Evolutionary conservation across 2,888 invertebrate species (phyloP), one percentile per base, ranked within the genome.

Genomic region (Dryobota labecula): DNA sequence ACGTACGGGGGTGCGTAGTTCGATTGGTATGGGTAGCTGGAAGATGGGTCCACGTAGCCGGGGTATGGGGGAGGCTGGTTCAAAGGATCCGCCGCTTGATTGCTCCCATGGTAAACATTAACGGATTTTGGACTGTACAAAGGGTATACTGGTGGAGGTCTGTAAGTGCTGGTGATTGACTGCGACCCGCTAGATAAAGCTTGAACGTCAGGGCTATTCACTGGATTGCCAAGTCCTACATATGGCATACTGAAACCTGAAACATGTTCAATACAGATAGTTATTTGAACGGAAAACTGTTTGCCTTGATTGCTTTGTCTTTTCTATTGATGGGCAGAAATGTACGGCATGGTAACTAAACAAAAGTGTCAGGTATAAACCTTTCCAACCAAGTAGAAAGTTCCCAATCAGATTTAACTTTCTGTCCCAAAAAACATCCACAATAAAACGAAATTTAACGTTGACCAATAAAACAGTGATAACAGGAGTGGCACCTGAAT

Each of bases 401-500:
- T 64, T 56, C 30, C 24, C 18, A 45, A 63, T 7, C 51, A 62
- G 24, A 69, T 56, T 70, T 53, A 54, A 41, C 47, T n/a, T 61
- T 51, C 15, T 57, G 27, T 67, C n/a, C 47, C 24, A 36, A 69
- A 61, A 75, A 73, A 60, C 71, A 77, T 83, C 58, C 78, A 73
- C 63, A 82, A 73, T 78, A 79, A 83, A 85, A 78, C 73, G 69
- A 64, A 27, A 53, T 79, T 84, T 85, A 73, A 83, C 75, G 78
- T 58, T 69, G 49, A 47, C 69, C 70, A 75, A 84, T 84, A 81
- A 80, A 85, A 84, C 66, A 66, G 70, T 79, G 84, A 77, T 83
- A 84, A 86, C 80, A 76, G 79, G 58, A 78, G 77, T 73, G 76
- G 70, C 70, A 84, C 83, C 78, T 80, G 71, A 76, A 79, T 84